Base-by-base conservation (phyloP, 2,888 invertebrate genomes). In the Ctenicera cuprea region DNA sequence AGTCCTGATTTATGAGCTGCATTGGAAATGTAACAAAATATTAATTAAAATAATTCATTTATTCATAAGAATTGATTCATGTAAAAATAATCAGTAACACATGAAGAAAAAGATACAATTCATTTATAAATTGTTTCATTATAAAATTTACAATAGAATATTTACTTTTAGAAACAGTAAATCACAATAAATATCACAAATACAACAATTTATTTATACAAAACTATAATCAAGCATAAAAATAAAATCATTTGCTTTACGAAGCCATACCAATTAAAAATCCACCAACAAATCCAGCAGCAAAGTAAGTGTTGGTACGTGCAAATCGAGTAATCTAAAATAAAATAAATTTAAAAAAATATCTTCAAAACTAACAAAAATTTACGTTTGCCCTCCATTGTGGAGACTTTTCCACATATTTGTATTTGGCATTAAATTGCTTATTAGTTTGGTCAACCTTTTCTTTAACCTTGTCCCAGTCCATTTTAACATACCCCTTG, bases 251-350 rank as follows among this genome's bases (percentile, higher is more conserved):
- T 14, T 41, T 33, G 33, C 5, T 14, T 70, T 76, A 88, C 71
- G 88, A 88, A 79, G 94, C 93, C 86, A 95, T 88, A 82, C 96
- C 95, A 87, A 96, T 90, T 85, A 95, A 90, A 88, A 95, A 93
- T 86, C 96, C 96, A 85, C 95, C 95, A 83, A 92, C 89, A 89
- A 95, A 96, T 86, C 95, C 94, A 85, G 94, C 92, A 76, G 94
- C 92, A 85, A 94, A 89, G 88, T 92, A 92, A 78, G 92, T 89
- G 89, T 95, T 94, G 85, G 90, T 88, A 88, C 89, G 89, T 84
- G 91, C 88, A 89, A 92, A 92, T 83, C 88, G 87, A 85, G 91
- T 89, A 83, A 93, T 90, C 94, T 94, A 91, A 79, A 92, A 91
- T 37, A 38, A 73, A 66, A 67, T 37, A 5, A 62, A 26, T 0